A percentile compares a stretch with the other conserved stretches of the same genome.
phyloP scores from a whole-genome alignment of 2,888 invertebrate species.

The Euplagia quadripunctaria region DNA sequence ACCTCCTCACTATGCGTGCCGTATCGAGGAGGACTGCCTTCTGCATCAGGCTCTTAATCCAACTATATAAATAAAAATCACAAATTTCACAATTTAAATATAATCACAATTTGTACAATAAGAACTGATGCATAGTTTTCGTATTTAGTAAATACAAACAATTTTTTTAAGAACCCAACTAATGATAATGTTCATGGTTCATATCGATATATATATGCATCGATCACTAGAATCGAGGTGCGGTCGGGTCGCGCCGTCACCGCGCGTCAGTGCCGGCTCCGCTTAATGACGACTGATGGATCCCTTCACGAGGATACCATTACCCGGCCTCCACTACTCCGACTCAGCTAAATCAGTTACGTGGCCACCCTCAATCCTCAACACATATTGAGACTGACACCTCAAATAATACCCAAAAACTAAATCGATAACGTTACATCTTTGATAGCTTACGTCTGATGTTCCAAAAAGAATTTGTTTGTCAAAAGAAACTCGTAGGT shows the following conservation, averaged over 20 bases:
- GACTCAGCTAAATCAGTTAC: constrained; percentile 76
- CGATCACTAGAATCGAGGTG: constrained; percentile 33
- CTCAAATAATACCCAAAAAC: constrained; percentile 36
- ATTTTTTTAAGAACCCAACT: background rate
- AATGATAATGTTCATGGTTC: background rate
- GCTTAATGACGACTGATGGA: constrained; percentile 85
- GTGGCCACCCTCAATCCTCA: constrained; percentile 53
- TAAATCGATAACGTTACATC: constrained; percentile 17
- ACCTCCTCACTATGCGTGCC: too few species aligned
- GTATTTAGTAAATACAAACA: background rate
- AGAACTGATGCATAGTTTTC: background rate
- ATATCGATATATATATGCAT: constrained; percentile 29
- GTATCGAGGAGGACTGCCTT: too few species aligned
- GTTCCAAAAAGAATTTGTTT: constrained; percentile 38
- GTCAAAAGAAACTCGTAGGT: constrained; percentile 38
- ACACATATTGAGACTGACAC: constrained; percentile 55
- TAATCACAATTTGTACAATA: too few species aligned
- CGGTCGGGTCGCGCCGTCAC: constrained; percentile 38
- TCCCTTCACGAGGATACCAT: constrained; percentile 79
- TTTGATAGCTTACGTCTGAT: constrained; percentile 22
- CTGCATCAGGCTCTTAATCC: too few species aligned
- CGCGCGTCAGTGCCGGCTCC: constrained; percentile 65
- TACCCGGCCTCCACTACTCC: constrained; percentile 70
- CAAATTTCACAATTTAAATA: too few species aligned
- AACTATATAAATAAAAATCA: too few species aligned